Conservation (phyloP, 2,797 vertebrate species). For the Chiloscyllium punctatum region DNA sequence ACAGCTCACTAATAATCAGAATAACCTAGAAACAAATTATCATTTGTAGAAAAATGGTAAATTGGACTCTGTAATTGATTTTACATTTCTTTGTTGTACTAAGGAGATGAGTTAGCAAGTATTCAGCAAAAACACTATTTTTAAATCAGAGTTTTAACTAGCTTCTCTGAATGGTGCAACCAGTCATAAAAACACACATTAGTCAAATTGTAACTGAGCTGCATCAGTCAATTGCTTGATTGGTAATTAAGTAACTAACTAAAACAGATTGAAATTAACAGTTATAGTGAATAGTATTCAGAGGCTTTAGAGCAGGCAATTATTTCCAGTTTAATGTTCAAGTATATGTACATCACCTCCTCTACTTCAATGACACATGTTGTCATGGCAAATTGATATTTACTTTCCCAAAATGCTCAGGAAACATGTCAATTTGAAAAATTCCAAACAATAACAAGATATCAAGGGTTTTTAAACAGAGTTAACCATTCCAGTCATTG, state of each 20-base stretch:
- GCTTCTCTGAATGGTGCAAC: background rate
- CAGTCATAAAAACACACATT: constrained; percentile 33
- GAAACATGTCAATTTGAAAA: background rate
- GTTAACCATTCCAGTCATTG: background rate
- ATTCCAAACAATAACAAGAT: background rate
- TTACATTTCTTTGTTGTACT: background rate
- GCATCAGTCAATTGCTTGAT: constrained; percentile 29
- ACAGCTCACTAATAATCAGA: background rate
- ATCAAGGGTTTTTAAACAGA: background rate
- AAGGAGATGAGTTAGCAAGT: background rate
- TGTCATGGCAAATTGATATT: background rate
- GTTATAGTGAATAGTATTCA: constrained; percentile 10
- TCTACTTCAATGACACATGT: background rate
- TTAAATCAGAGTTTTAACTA: constrained; percentile 33
- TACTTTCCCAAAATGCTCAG: background rate
- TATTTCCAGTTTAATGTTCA: background rate
- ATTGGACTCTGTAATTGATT: background rate
- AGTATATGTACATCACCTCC: background rate
- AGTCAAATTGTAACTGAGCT: constrained; percentile 32
- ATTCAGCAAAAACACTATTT: background rate
- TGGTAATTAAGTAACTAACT: constrained; percentile 23
- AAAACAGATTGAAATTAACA: constrained; percentile 10
- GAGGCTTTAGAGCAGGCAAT: background rate
- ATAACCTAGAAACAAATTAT: background rate
- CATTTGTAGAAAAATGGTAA: background rate